phyloP scores from a whole-genome alignment of 2,888 invertebrate species.

The Patella pellucida region DNA sequence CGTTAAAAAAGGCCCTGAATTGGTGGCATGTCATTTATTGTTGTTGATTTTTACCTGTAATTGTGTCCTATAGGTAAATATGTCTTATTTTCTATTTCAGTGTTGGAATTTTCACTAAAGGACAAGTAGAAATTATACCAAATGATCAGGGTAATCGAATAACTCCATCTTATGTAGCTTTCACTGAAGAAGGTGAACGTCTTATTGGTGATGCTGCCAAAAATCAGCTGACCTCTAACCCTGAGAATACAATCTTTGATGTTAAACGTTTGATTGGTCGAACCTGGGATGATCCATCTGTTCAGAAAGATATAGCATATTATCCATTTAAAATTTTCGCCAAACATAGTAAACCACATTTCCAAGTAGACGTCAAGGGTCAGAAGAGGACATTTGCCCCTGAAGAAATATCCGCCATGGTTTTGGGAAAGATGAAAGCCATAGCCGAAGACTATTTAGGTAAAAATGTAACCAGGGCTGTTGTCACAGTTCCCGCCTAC shows the following conservation, averaged over 20 bases:
- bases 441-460: constrained; percentile 96
- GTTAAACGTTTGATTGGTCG: constrained; percentile 98
- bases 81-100: constrained; percentile 43
- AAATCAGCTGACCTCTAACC: constrained; percentile 98
- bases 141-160: constrained; percentile 99
- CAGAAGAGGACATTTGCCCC: constrained; percentile 88
- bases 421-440: constrained; percentile 96
- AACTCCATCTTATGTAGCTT: constrained; percentile 97
- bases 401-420: constrained; percentile 99
- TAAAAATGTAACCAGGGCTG: constrained; percentile 88
- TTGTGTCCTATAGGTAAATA: background rate
- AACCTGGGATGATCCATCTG: constrained; percentile 91
- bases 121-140: constrained; percentile 96
- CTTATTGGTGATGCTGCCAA: constrained; percentile 98
- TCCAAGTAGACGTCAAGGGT: constrained; percentile 75
- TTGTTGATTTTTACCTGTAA: background rate
- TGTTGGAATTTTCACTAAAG: constrained; percentile 85
- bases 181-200: constrained; percentile 94
- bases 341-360: constrained; percentile 94
- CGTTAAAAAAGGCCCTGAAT: no score
- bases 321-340: constrained; percentile 94
- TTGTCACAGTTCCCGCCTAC: constrained; percentile 96
- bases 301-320: constrained; percentile 95
- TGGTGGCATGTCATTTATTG: background rate
- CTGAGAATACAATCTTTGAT: constrained; percentile 98